These are phyloP conservation scores for Bicyclus anynana DNA, from an alignment of 1,140 invertebrate genomes.

Conservation along the genomic window DNA sequence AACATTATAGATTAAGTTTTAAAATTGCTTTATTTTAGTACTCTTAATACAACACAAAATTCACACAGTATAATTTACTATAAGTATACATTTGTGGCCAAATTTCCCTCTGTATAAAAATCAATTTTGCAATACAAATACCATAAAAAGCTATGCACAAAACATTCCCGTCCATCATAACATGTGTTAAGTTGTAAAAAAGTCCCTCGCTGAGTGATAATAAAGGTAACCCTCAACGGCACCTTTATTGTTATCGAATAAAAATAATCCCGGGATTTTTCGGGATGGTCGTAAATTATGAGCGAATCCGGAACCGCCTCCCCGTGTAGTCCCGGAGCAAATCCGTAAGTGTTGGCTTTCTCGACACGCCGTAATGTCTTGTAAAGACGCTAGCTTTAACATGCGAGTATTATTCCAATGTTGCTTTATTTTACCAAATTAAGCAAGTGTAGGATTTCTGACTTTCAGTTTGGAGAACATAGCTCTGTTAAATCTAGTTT, in stretches of 20 bases:
- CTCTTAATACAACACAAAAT: too few species aligned
- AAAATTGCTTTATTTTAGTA: too few species aligned
- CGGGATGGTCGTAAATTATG: slow-evolving; percentile 74
- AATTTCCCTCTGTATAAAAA: neutral
- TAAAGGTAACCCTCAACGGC: slow-evolving; percentile 69
- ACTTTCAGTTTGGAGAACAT: too few species aligned
- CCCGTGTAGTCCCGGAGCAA: slow-evolving; percentile 12
- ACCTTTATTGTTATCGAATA: slow-evolving; percentile 76
- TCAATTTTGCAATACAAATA: neutral
- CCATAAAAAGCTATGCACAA: slow-evolving; percentile 6
- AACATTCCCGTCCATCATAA: slow-evolving; percentile 28
- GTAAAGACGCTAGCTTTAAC: slow-evolving; percentile 11
- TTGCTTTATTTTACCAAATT: too few species aligned
- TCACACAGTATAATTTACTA: too few species aligned
- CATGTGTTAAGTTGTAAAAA: slow-evolving; percentile 68
- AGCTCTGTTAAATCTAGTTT: too few species aligned
- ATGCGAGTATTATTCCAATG: neutral
- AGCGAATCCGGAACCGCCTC: slow-evolving; percentile 42
- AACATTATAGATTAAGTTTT: too few species aligned
- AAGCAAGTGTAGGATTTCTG: too few species aligned
- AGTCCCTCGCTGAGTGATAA: slow-evolving; percentile 66
- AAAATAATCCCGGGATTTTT: slow-evolving; percentile 74
- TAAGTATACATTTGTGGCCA: too few species aligned
- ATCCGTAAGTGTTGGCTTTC: slow-evolving; percentile 23
- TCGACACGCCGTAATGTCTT: slow-evolving; percentile 20